phyloP scores from a whole-genome alignment of 2,797 vertebrate genomes.

The Darevskia nairensis region DNA sequence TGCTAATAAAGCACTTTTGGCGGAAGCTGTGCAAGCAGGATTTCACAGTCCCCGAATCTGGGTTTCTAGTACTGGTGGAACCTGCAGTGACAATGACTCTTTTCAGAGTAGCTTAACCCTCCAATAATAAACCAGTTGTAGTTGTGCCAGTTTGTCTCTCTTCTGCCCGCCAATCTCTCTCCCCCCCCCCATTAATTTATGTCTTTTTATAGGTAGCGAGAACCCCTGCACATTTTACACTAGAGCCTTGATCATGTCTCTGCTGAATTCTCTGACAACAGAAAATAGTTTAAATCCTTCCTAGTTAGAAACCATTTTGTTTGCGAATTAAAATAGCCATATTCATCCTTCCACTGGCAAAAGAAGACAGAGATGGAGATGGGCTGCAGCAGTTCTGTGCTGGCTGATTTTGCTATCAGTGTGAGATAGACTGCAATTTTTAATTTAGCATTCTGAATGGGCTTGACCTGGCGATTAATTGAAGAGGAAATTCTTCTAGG shows the following conservation, averaged over 20 bases:
- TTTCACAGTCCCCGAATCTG: conserved; percentile 53
- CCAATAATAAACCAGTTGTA: conserved; percentile 39
- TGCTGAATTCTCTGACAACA: conserved; percentile 46
- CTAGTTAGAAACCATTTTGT: not conserved
- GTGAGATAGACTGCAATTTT: not conserved
- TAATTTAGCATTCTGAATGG: not conserved
- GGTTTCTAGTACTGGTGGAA: conserved; percentile 36
- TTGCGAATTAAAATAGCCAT: not conserved
- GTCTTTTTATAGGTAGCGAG: conserved; percentile 12
- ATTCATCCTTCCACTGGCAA: not conserved
- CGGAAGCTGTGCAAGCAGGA: conserved; percentile 65
- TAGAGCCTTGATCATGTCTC: conserved; percentile 26
- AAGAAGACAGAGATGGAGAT: not conserved
- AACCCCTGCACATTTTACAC: conserved; percentile 18
- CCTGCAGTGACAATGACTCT: conserved; percentile 45
- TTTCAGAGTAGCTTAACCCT: conserved; percentile 48
- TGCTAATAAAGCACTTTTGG: conserved; percentile 72
- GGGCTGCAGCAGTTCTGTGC: not conserved
- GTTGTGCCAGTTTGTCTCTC: conserved; percentile 41
- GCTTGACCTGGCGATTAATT: not conserved
- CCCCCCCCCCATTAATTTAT: conserved; percentile 20
- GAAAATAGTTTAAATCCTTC: conserved; percentile 10
- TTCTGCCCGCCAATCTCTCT: not conserved
- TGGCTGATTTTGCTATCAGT: not conserved
- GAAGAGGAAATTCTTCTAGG: not conserved